Conservation (phyloP, 2,113 vertebrate species). For the Callocephalon fimbriatum region DNA sequence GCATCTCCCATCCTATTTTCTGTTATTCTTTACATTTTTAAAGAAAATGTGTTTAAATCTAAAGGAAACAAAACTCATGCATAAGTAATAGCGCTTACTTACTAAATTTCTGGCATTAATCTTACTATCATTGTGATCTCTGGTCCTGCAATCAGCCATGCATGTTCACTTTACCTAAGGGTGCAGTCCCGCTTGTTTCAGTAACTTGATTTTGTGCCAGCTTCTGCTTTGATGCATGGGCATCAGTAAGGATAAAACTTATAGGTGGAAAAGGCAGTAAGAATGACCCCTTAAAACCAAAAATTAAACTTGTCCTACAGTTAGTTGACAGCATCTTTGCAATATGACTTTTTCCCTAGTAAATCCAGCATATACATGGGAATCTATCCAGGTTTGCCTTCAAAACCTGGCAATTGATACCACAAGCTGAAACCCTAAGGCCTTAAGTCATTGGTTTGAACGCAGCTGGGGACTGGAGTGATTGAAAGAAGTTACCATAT, state of each 20-base stretch:
- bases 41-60: background rate
- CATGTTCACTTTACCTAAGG: background rate
- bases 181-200: background rate
- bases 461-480: background rate
- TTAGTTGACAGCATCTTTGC: background rate
- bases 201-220: background rate
- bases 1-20: background rate
- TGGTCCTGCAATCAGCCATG: background rate
- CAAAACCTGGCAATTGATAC: background rate
- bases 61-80: background rate
- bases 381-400: background rate
- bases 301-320: background rate
- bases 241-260: background rate
- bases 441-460: background rate
- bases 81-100: background rate
- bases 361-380: background rate
- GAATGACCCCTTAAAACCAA: background rate
- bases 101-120: background rate
- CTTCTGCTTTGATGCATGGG: background rate
- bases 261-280: background rate
- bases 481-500: background rate
- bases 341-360: background rate
- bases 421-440: background rate
- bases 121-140: background rate
- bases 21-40: background rate